phyloP scores from a whole-genome alignment of 2,113 vertebrate genomes.

The Dasypus novemcinctus region DNA sequence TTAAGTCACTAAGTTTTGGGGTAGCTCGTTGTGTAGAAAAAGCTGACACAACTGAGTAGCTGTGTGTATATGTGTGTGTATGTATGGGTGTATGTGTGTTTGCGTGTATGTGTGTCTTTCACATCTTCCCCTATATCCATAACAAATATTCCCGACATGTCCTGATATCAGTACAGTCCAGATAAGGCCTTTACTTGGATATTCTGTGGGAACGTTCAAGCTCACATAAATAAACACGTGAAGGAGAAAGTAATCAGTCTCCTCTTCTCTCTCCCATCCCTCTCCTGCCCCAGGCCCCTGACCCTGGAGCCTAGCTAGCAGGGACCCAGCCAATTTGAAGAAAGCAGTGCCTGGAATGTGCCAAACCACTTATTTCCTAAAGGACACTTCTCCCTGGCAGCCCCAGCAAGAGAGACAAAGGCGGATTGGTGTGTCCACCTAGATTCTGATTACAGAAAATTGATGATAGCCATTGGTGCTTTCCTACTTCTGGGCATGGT shows the following conservation, averaged over 20 bases:
- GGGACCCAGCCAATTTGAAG: not conserved
- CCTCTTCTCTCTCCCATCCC: not conserved
- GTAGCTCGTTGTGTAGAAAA: slow-evolving; percentile 14
- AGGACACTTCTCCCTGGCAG: not conserved
- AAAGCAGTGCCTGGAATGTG: not conserved
- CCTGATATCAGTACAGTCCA: not conserved
- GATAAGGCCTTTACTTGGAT: not conserved
- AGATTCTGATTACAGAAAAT: not conserved
- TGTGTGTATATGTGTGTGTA: not conserved
- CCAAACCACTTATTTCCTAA: not conserved
- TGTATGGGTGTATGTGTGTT: not conserved
- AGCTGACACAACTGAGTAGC: not conserved
- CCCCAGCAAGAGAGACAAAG: not conserved
- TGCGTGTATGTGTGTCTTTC: not conserved
- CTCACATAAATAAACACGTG: not conserved
- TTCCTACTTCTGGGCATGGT: not conserved
- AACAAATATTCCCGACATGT: not conserved
- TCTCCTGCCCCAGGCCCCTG: not conserved
- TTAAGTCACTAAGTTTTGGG: slow-evolving; percentile 2
- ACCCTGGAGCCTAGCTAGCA: not conserved
- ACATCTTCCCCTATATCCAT: not conserved
- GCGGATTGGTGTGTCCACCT: not conserved
- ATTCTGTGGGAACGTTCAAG: not conserved
- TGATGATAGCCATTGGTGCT: not conserved
- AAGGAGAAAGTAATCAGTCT: not conserved